These are phyloP conservation scores for Autographa gamma DNA, from an alignment of 2,888 invertebrate genomes.

Conservation along the genomic window DNA sequence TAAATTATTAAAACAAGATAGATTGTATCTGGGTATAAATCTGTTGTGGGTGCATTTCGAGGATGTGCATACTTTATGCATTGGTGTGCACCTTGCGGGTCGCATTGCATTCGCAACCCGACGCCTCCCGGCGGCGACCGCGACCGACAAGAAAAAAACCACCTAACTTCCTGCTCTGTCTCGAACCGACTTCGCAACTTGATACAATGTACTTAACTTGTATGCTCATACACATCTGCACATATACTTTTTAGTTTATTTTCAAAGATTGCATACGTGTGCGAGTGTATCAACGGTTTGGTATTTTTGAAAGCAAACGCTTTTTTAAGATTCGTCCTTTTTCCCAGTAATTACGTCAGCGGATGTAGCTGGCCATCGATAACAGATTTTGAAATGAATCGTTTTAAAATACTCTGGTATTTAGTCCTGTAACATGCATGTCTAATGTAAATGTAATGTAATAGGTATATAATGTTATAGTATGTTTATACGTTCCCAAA, in stretches of 20 bases:
- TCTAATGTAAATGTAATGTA: not conserved
- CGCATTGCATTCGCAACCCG: conserved; percentile 49
- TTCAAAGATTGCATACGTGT: conserved; percentile 36
- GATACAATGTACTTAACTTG: conserved; percentile 54
- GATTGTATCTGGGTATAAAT: not conserved
- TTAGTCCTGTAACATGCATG: not conserved
- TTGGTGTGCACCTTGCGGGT: conserved; percentile 45
- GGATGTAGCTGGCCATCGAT: not conserved
- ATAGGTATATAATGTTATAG: too few relatives aligned
- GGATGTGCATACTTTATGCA: conserved; percentile 6
- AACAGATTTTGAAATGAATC: not conserved
- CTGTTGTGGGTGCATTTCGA: not conserved
- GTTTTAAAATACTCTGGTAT: not conserved
- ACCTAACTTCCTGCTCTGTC: conserved; percentile 67
- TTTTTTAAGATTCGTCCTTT: conserved; percentile 8
- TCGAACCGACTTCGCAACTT: conserved; percentile 61
- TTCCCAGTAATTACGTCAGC: conserved; percentile 1
- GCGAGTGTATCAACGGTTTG: conserved; percentile 18
- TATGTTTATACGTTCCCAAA: not conserved
- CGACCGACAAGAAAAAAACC: conserved; percentile 61
- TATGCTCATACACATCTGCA: conserved; percentile 26
- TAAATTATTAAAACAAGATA: not conserved
- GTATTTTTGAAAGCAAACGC: conserved; percentile 23
- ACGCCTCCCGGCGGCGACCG: conserved; percentile 48
- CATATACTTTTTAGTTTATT: conserved; percentile 33